phyloP scores from a whole-genome alignment of 2,888 invertebrate genomes.

The Euzophera pinguis region DNA sequence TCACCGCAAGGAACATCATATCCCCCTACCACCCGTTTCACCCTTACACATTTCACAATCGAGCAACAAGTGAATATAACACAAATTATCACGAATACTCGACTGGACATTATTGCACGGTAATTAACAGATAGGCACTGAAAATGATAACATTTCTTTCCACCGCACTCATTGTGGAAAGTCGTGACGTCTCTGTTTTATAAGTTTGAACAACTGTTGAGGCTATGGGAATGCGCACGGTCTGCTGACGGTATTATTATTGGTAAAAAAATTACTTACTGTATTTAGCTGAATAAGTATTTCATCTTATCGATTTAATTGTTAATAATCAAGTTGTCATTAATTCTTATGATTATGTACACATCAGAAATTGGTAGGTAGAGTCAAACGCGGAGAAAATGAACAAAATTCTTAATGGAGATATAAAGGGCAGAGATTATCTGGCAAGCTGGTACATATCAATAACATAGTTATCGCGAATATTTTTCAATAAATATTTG shows the following conservation, averaged over 20 bases:
- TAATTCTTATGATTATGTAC: too few relatives aligned
- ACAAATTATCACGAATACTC: conserved; percentile 25
- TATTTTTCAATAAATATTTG: too few relatives aligned
- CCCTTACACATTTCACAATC: conserved; percentile 37
- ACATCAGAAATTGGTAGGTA: too few relatives aligned
- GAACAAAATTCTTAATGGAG: too few relatives aligned
- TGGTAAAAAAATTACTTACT: neutral
- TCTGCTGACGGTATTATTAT: neutral
- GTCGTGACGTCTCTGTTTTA: conserved; percentile 38
- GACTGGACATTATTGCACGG: conserved; percentile 17
- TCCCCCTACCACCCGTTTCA: conserved; percentile 61
- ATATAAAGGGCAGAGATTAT: too few relatives aligned
- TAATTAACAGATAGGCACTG: conserved; percentile 6
- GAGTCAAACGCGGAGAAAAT: too few relatives aligned
- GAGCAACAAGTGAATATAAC: conserved; percentile 20
- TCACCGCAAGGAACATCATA: conserved; percentile 57
- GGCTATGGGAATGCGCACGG: neutral
- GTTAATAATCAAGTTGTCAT: too few relatives aligned
- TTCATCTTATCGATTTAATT: too few relatives aligned
- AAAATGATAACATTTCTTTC: conserved; percentile 13
- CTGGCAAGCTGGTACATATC: too few relatives aligned
- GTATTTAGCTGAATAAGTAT: neutral
- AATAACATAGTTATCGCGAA: too few relatives aligned
- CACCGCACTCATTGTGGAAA: conserved; percentile 28
- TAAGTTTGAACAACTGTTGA: conserved; percentile 32